A percentile compares a stretch with the other conserved stretches of the same genome.
phyloP scores from a whole-genome alignment of 2,113 vertebrate genomes.

The Castor canadensis region DNA sequence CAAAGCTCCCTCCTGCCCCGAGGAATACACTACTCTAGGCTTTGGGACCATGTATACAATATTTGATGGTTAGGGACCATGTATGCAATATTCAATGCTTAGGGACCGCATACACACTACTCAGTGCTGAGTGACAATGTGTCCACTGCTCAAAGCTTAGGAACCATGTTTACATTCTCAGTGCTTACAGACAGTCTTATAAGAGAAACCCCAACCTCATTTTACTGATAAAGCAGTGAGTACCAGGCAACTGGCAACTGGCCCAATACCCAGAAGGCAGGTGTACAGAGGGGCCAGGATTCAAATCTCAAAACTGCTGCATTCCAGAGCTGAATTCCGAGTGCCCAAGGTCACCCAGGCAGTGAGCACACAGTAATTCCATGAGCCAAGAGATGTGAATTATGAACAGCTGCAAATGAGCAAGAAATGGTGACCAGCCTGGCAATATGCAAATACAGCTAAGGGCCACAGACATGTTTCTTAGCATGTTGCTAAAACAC shows the following conservation, averaged over 20 bases:
- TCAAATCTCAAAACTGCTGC: neutral
- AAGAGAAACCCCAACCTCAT: neutral
- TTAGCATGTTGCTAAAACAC: neutral
- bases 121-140: too few relatives aligned
- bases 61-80: neutral
- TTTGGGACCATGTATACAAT: neutral
- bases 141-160: too few relatives aligned
- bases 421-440: neutral
- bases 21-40: neutral
- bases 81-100: too few relatives aligned
- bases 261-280: neutral
- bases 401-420: neutral
- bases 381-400: neutral
- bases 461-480: neutral
- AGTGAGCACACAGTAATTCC: neutral
- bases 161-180: too few relatives aligned
- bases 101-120: too few relatives aligned
- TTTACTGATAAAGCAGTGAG: neutral
- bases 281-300: neutral
- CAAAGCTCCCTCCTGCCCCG: too few relatives aligned
- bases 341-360: neutral
- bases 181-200: too few relatives aligned
- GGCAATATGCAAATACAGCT: neutral
- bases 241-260: neutral
- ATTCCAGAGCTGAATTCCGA: neutral